Evolutionary conservation across 2,113 vertebrate species (phyloP), one percentile per base, ranked within the genome.

Genomic region (Campylomormyrus numenius): DNA sequence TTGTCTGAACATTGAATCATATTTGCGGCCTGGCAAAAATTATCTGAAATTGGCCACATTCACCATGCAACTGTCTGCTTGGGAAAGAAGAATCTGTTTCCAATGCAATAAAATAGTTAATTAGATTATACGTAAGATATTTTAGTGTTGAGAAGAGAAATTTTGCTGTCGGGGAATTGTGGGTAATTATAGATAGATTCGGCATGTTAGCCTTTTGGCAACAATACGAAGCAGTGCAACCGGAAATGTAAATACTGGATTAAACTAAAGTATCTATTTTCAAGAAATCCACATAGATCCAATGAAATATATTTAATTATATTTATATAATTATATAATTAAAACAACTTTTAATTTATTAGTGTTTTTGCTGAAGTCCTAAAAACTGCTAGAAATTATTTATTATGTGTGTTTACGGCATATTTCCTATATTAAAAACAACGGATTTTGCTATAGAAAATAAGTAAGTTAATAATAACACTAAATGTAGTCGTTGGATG

Each of bases 41-140:
- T 1, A 19, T 19, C 89, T 84, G 31, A 52, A n/a, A 70, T 5
- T 27, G 46, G 42, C 46, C n/a, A 8, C 39, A 49, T 48, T 4
- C 21, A 19, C 5, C 84, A 1, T 13, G 42, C 7, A 66, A 90
- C 27, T 49, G 39, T 31, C 9, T 39, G 19, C 49, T 45, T 85
- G 70, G 35, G 48, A 89, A 86, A 90, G 52, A 27, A 88, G 85
- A 0, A 45, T 89, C 52, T 88, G 90, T 91, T 93, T 93, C 91
- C 91, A 89, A 3, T 62, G 91, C 46, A 91, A 92, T 86, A 85
- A 88, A 91, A 85, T 88, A n/a, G 88, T 90, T 90, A 91, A 93
- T 92, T 88, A 74, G 88, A 94, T 90, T 90, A 85, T 39, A 70
- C 85, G 89, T 8, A 88, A 5, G 85, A 89, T 52, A 91, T 83